These are phyloP conservation scores for Acanthosoma haemorrhoidale DNA, from an alignment of 2,888 invertebrate species.

Conservation along the genomic window DNA sequence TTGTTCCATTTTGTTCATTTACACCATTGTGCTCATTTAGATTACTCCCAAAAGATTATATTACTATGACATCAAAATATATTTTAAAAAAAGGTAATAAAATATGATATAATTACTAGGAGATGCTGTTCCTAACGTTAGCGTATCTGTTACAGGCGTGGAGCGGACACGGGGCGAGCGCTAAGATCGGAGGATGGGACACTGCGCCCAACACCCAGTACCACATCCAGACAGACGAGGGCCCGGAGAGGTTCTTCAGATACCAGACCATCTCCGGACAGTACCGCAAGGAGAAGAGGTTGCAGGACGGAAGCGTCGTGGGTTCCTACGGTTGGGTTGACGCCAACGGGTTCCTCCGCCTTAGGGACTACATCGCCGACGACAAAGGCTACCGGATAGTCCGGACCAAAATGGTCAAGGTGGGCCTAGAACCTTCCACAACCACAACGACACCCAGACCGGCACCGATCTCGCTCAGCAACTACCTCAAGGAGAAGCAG, in stretches of 20 bases:
- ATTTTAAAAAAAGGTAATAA: no score
- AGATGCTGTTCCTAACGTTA: no score
- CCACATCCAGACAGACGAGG: constrained; percentile 88
- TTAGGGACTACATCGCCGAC: constrained; percentile 85
- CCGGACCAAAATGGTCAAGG: constrained; percentile 64
- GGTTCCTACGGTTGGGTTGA: constrained; percentile 87
- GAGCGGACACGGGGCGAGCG: constrained; percentile 43
- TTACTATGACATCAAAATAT: no score
- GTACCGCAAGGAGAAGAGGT: constrained; percentile 78
- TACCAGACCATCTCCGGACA: constrained; percentile 51
- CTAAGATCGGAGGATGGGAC: constrained; percentile 54
- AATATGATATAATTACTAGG: no score
- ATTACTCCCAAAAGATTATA: no score
- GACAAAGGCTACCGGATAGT: constrained; percentile 69
- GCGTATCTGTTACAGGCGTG: constrained; percentile 44
- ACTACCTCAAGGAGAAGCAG: constrained; percentile 38
- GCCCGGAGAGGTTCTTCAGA: constrained; percentile 82
- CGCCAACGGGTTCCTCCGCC: constrained; percentile 69
- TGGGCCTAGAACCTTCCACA: constrained; percentile 56
- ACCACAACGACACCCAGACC: constrained; percentile 31
- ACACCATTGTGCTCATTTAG: no score
- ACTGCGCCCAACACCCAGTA: constrained; percentile 66
- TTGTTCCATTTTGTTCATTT: no score
- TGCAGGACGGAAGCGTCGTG: constrained; percentile 76
- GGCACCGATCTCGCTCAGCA: constrained; percentile 39